Conservation (phyloP, 1,140 invertebrate genomes). For the Monomorium pharaonis region DNA sequence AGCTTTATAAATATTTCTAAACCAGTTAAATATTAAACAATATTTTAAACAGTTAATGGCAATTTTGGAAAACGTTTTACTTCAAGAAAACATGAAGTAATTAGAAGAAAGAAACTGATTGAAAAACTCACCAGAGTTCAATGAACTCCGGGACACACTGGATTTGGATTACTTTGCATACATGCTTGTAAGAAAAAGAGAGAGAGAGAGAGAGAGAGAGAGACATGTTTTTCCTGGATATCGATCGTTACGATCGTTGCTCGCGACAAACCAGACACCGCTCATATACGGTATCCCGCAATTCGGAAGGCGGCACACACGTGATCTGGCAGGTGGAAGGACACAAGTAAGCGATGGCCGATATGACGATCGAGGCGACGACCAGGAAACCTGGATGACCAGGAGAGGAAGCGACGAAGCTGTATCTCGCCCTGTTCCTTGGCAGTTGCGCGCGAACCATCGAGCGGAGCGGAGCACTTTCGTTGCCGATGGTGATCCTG, state of each 20-base stretch:
- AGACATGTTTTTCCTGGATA: not conserved
- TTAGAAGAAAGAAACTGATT: not conserved
- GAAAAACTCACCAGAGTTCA: not conserved
- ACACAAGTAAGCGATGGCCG: slow-evolving; percentile 21
- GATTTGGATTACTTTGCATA: not conserved
- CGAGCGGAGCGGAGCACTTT: slow-evolving; percentile 40
- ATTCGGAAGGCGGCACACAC: slow-evolving; percentile 51
- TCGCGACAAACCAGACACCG: slow-evolving; percentile 8
- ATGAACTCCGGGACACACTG: not conserved
- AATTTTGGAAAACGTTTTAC: not conserved
- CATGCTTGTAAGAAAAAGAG: not conserved
- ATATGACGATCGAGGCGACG: slow-evolving; percentile 40
- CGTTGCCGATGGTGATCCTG: not conserved
- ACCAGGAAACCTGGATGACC: slow-evolving; percentile 59
- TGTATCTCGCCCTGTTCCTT: slow-evolving; percentile 49
- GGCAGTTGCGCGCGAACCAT: slow-evolving; percentile 65
- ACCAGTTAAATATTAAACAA: not conserved
- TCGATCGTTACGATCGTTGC: slow-evolving; percentile 29
- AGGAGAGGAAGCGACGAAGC: slow-evolving; percentile 68
- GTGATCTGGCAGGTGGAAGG: slow-evolving; percentile 49
- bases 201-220: not conserved
- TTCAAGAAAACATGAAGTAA: not conserved
- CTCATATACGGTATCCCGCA: slow-evolving; percentile 54
- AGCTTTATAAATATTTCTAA: not conserved
- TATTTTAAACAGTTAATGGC: not conserved